A percentile compares a stretch with the other conserved stretches of the same genome.
These are phyloP conservation scores for Ceyx erithaca DNA, from an alignment of 2,797 vertebrate genomes.

Conservation along the genomic window DNA sequence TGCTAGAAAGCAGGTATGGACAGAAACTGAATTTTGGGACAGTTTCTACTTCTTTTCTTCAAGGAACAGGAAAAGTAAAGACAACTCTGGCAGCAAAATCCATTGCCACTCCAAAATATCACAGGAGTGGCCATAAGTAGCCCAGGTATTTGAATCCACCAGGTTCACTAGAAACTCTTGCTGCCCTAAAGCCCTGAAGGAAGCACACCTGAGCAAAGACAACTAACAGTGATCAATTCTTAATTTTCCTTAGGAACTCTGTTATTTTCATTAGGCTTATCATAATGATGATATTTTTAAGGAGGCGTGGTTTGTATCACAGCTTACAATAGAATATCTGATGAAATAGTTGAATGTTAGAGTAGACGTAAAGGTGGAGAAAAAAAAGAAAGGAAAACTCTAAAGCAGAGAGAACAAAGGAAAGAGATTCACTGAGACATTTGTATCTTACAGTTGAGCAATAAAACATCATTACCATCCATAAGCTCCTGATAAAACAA, in stretches of 20 bases:
- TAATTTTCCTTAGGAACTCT: not conserved
- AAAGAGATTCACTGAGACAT: not conserved
- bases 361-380: not conserved
- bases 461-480: not conserved
- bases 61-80: not conserved
- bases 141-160: not conserved
- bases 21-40: not conserved
- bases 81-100: not conserved
- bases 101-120: not conserved
- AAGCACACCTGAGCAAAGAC: not conserved
- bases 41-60: not conserved
- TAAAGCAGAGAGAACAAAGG: constrained; percentile 16
- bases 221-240: not conserved
- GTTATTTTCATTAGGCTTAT: not conserved
- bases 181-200: not conserved
- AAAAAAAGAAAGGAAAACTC: not conserved
- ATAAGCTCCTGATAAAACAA: not conserved
- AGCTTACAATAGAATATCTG: not conserved
- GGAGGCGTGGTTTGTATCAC: not conserved
- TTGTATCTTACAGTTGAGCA: not conserved
- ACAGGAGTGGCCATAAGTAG: not conserved
- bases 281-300: not conserved
- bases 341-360: not conserved
- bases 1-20: not conserved
- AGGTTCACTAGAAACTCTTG: not conserved